These are phyloP conservation scores for Craterocephalus amniculus DNA, from an alignment of 2,797 vertebrate genomes.

Conservation along the genomic window DNA sequence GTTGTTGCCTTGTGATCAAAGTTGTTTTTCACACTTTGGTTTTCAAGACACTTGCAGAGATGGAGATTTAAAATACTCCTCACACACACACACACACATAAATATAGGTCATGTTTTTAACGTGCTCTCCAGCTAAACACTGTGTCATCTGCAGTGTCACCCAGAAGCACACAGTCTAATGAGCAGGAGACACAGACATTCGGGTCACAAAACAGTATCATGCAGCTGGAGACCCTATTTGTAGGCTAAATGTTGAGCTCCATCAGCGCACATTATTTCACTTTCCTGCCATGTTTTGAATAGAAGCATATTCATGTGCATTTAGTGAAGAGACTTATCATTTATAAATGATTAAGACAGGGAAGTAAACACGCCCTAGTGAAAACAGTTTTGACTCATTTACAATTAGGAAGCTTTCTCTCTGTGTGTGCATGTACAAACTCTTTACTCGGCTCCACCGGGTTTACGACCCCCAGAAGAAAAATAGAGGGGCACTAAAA, in stretches of 20 bases:
- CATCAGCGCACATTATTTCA: neutral
- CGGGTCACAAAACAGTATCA: slow-evolving; percentile 27
- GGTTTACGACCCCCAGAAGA: slow-evolving; percentile 51
- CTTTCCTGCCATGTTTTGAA: neutral
- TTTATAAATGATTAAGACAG: slow-evolving; percentile 40
- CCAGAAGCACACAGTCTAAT: slow-evolving; percentile 27
- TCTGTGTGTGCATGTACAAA: slow-evolving; percentile 45
- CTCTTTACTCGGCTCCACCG: slow-evolving; percentile 26
- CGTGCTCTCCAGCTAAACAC: slow-evolving; percentile 44
- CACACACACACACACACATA: slow-evolving; percentile 23
- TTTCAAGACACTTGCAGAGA: slow-evolving; percentile 50
- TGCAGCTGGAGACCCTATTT: slow-evolving; percentile 33
- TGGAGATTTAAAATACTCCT: slow-evolving; percentile 51
- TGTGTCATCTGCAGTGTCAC: slow-evolving; percentile 36
- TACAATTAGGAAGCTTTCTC: slow-evolving; percentile 52
- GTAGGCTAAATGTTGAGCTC: slow-evolving; percentile 1
- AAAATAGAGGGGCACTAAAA: slow-evolving; percentile 52
- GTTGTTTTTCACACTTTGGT: slow-evolving; percentile 61
- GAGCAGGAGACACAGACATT: slow-evolving; percentile 22
- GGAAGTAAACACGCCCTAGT: slow-evolving; percentile 22
- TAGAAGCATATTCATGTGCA: neutral
- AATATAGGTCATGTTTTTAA: slow-evolving; percentile 50
- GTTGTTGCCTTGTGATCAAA: slow-evolving; percentile 74
- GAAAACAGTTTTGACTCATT: slow-evolving; percentile 49
- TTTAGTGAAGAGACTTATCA: slow-evolving; percentile 17